Conservation (phyloP, 2,113 vertebrate genomes). For the Oreochromis tanganicae region DNA sequence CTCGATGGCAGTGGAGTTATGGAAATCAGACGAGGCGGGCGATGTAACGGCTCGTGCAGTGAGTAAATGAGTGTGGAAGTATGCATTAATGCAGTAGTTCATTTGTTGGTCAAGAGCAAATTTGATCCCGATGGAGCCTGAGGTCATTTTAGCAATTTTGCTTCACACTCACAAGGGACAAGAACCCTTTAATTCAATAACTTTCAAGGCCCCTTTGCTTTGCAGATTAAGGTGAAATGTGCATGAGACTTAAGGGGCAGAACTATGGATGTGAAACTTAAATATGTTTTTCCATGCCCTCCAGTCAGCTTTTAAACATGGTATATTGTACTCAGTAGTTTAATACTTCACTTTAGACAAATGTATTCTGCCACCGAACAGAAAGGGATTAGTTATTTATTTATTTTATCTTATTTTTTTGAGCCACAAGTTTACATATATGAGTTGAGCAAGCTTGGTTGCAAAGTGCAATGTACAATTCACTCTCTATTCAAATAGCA, state of each 20-base stretch:
- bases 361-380: background rate
- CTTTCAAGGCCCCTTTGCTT: background rate
- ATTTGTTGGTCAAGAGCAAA: constrained; percentile 12
- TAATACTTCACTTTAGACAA: background rate
- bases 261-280: background rate
- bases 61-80: background rate
- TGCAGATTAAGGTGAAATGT: constrained; percentile 14
- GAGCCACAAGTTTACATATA: background rate
- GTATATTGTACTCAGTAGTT: background rate
- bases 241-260: background rate
- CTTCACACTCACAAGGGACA: background rate
- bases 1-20: background rate
- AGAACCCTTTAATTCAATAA: background rate
- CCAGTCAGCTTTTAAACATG: background rate
- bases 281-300: background rate
- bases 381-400: background rate
- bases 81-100: constrained; percentile 3
- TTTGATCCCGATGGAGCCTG: constrained; percentile 8
- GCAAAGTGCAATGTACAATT: background rate
- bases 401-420: background rate
- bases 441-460: background rate
- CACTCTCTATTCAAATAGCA: background rate
- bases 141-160: constrained; percentile 26
- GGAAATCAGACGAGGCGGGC: background rate
- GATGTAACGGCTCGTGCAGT: background rate